Conservation (phyloP, 2,797 vertebrate genomes). For the Microctenopoma stevenorrisi region DNA sequence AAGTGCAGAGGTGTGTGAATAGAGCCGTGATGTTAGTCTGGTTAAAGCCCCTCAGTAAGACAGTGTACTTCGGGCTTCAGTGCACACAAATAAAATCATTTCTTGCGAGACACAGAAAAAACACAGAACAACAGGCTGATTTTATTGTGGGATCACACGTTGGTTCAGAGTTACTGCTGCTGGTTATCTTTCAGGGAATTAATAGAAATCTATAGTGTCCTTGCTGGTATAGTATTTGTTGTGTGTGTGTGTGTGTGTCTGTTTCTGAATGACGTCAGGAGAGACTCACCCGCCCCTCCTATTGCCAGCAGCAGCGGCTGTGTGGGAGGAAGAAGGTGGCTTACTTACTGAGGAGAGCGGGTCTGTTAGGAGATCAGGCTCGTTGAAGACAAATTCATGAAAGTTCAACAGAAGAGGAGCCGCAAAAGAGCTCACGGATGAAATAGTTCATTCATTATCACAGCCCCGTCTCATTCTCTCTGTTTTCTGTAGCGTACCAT, state of each 20-base stretch:
- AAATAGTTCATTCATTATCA: conserved; percentile 24
- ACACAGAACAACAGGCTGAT: conserved; percentile 2
- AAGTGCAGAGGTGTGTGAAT: conserved; percentile 36
- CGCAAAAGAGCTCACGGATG: conserved; percentile 39
- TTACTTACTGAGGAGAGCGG: conserved; percentile 60
- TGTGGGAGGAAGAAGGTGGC: conserved; percentile 65
- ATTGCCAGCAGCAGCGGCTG: conserved; percentile 39
- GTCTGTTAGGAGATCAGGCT: conserved; percentile 50
- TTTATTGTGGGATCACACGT: conserved; percentile 26
- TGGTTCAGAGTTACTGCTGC: neutral
- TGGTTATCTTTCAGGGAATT: conserved; percentile 34
- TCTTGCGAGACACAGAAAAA: neutral
- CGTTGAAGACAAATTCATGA: conserved; percentile 49
- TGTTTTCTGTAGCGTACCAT: conserved; percentile 9
- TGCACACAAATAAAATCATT: conserved; percentile 39
- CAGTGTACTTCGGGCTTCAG: conserved; percentile 41
- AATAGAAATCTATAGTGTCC: conserved; percentile 50
- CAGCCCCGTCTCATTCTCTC: conserved; percentile 11
- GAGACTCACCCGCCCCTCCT: conserved; percentile 50
- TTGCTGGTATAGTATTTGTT: conserved; percentile 21
- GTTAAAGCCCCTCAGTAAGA: conserved; percentile 49
- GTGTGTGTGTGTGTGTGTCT: conserved; percentile 39
- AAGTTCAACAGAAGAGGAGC: conserved; percentile 38
- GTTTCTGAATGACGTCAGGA: conserved; percentile 61
- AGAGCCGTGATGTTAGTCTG: conserved; percentile 42